Evolutionary conservation across 92 coral and sea anemone species (phyloP).

Genomic region (Isaurus tuberculatus): DNA sequence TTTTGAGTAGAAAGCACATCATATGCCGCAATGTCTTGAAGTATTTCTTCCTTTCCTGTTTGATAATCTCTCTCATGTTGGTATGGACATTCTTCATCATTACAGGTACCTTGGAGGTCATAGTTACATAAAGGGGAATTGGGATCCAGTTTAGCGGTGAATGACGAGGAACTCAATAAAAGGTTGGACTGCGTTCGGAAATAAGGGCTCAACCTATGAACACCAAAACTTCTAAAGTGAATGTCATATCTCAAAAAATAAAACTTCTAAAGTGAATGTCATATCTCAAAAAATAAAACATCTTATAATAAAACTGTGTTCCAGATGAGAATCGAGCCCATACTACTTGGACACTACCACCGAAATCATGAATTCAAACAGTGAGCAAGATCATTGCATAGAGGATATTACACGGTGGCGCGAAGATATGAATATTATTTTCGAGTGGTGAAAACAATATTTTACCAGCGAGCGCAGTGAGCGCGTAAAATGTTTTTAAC

Average conservation of each 20-base stretch:
- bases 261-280: not conserved
- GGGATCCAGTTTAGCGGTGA: constrained; percentile 83
- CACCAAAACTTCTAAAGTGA: not conserved
- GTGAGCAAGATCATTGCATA: too few species aligned
- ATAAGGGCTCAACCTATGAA: constrained; percentile 87
- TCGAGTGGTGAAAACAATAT: too few species aligned
- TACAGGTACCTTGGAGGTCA: constrained; percentile 92
- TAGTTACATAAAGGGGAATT: constrained; percentile 70
- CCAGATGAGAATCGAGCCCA: too few species aligned
- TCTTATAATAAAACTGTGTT: too few species aligned
- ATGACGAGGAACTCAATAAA: constrained; percentile 78
- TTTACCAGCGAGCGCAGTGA: too few species aligned
- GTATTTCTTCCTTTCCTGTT: constrained; percentile 65
- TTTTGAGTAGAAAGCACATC: constrained; percentile 83
- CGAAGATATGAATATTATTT: too few species aligned
- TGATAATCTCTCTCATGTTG: constrained; percentile 65
- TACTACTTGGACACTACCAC: too few species aligned
- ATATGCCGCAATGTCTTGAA: constrained; percentile 87
- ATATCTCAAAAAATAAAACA: too few species aligned
- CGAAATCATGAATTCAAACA: too few species aligned
- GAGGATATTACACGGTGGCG: too few species aligned
- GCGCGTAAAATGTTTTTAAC: too few species aligned
- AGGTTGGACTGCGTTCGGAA: constrained; percentile 84
- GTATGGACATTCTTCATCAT: constrained; percentile 49
- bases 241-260: too few species aligned